phyloP scores from a whole-genome alignment of 2,797 vertebrate species.

The Tokudaia tokunoshimensis region DNA sequence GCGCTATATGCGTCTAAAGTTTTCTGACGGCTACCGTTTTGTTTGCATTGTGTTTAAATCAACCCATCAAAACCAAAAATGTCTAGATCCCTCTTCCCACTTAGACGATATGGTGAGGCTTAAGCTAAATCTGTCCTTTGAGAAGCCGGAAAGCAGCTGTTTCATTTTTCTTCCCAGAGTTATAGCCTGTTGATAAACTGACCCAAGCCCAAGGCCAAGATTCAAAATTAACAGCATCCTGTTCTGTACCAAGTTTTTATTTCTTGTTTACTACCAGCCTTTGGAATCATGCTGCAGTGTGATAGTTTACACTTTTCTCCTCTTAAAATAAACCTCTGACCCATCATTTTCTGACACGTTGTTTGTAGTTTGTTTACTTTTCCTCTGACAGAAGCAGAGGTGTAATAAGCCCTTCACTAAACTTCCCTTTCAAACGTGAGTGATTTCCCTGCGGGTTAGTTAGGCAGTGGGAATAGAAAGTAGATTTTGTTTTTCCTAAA shows the following conservation, averaged over 20 bases:
- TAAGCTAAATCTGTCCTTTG: background rate
- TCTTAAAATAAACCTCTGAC: constrained; percentile 64
- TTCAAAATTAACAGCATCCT: background rate
- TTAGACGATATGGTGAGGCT: background rate
- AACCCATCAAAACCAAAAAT: background rate
- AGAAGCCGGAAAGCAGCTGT: background rate
- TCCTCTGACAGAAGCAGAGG: constrained; percentile 44
- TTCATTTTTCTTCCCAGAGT: background rate
- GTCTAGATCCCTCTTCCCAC: background rate
- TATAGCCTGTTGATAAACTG: constrained; percentile 11
- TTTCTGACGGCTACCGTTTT: background rate
- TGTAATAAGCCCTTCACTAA: constrained; percentile 45
- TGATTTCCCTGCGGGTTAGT: constrained; percentile 67
- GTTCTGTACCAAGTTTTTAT: background rate
- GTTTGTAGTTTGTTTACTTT: constrained; percentile 52
- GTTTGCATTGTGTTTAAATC: constrained; percentile 38
- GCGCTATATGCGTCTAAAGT: constrained; percentile 9
- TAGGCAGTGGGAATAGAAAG: constrained; percentile 70
- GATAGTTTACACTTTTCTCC: background rate
- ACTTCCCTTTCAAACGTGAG: constrained; percentile 63
- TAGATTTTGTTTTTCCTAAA: constrained; percentile 73
- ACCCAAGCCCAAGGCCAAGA: background rate
- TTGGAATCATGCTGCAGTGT: background rate
- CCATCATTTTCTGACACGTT: constrained; percentile 46
- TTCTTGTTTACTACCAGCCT: constrained; percentile 29